Base-by-base conservation (phyloP, 2,888 invertebrate genomes). In the Serripes groenlandicus region DNA sequence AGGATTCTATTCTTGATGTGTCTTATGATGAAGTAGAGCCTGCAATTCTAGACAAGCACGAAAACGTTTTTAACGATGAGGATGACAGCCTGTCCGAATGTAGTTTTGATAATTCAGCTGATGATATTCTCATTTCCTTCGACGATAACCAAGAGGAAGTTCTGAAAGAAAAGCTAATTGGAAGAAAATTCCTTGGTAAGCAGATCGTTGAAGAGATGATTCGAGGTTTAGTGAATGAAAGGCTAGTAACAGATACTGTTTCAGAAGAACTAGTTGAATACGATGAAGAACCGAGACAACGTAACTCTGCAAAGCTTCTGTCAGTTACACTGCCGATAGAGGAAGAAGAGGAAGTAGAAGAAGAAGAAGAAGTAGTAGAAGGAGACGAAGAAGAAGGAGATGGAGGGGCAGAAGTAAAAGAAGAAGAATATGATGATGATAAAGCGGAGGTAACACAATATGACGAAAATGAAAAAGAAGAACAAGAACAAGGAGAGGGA, bases 191-290 rank as follows among this genome's bases (percentile, higher is more conserved):
- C 9, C 37, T 66, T 0, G 66, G 35, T 26, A 66, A 66, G 42
- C 66, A 66, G 35, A 35, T 66, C 7, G 66, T 66, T 23, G 66
- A 66, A 28, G 66, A 66, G 7, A 66, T 66, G 66, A 66, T 66
- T 42, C 66, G 66, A 5, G 66, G 42, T 18, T 28, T 66, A 3
- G 66, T 66, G n/a, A 66, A 66, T 42, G 66, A 66, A 28, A 66
- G 66, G 21, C 23, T 66, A 18, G 66, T 42, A 62, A 11, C 11
- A 34, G 62, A 62, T 1, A 62, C 62, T 21, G 34, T 21, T 9
- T 7, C 4, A 30, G 11, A 26, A 26, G 56, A 56, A 26, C 11
- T 56, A 56, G 28, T 56, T 23, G 56, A 56, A 26, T 56, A 56
- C 7, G 56, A 26, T 3, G 28, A 26, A n/a, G 56, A 56, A 5